A percentile compares a stretch with the other conserved stretches of the same genome.
These are phyloP conservation scores for Bothrops jararaca DNA, from an alignment of 2,113 vertebrate species.

Conservation along the genomic window DNA sequence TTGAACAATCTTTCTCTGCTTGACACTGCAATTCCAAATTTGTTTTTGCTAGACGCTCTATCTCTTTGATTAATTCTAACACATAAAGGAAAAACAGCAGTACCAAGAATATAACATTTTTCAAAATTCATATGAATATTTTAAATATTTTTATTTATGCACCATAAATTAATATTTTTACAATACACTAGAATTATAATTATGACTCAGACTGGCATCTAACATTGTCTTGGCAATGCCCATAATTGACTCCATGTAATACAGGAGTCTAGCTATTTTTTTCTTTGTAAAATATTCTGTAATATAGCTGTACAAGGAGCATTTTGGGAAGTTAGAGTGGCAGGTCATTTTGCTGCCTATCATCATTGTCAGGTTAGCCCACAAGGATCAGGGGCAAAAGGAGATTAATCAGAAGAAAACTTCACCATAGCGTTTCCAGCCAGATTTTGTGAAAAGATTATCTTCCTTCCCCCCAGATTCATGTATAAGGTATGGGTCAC, in stretches of 20 bases:
- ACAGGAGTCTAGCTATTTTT: not conserved
- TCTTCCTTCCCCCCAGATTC: not conserved
- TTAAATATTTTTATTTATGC: not conserved
- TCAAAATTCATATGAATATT: not conserved
- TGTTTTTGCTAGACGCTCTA: constrained; percentile 79
- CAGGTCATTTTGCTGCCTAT: not conserved
- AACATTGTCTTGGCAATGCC: not conserved
- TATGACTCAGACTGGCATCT: not conserved
- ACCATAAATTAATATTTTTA: not conserved
- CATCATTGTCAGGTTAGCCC: not conserved
- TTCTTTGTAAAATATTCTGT: not conserved
- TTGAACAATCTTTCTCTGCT: constrained; percentile 83
- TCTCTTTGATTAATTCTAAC: constrained; percentile 81
- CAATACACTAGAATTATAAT: not conserved
- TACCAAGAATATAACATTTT: not conserved
- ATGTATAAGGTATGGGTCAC: not conserved
- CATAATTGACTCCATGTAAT: not conserved
- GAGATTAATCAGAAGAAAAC: not conserved
- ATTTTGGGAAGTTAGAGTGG: not conserved
- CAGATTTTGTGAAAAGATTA: not conserved
- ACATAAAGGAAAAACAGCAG: not conserved
- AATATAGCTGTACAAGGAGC: not conserved
- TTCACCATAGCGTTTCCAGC: not conserved
- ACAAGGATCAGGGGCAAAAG: not conserved
- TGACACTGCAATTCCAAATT: constrained; percentile 85